phyloP scores from a whole-genome alignment of 1,140 invertebrate species.

The Dendroctonus ponderosae region DNA sequence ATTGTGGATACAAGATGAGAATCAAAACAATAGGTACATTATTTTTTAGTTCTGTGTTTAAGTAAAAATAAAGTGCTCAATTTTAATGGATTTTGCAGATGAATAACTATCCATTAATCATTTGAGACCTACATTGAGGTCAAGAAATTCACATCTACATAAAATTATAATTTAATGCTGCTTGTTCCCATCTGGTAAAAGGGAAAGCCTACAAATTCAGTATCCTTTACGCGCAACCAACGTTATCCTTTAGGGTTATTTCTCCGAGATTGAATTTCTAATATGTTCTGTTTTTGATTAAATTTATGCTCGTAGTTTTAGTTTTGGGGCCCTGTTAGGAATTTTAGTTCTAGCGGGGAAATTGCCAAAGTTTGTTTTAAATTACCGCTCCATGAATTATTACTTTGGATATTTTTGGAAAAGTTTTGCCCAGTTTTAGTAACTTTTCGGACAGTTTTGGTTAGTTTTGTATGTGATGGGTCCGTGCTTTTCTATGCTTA shows the following conservation, averaged over 20 bases:
- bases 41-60: too few species aligned
- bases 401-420: conserved; percentile 33
- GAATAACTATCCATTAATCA: too few species aligned
- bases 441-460: conserved; percentile 32
- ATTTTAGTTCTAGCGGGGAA: conserved; percentile 39
- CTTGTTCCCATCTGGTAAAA: neutral
- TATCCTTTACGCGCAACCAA: conserved; percentile 27
- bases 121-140: too few species aligned
- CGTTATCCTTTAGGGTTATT: conserved; percentile 47
- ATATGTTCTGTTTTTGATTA: conserved; percentile 52
- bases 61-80: too few species aligned
- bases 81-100: too few species aligned
- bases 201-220: conserved; percentile 36
- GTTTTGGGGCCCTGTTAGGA: conserved; percentile 40
- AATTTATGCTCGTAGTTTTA: conserved; percentile 48
- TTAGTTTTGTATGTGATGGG: conserved; percentile 29
- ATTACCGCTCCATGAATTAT: conserved; percentile 42
- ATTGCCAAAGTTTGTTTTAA: conserved; percentile 43
- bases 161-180: too few species aligned
- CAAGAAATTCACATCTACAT: too few species aligned
- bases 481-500: conserved; percentile 21
- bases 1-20: too few species aligned
- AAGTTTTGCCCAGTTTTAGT: conserved; percentile 15
- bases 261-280: conserved; percentile 52
- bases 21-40: too few species aligned